Evolutionary conservation across 2,797 vertebrate species (phyloP).

Genomic region (Morelia viridis): DNA sequence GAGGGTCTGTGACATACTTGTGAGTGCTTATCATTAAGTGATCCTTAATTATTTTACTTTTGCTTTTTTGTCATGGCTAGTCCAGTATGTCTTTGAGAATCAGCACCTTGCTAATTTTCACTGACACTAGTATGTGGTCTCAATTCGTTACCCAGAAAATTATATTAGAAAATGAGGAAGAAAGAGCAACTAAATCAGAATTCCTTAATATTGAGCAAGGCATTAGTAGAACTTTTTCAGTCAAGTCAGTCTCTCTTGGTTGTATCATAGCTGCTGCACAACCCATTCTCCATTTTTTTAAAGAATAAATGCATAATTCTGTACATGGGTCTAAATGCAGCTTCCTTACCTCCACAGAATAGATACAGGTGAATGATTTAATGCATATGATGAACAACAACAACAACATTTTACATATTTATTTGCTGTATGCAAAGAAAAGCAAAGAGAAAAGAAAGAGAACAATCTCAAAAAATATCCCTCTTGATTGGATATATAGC

Average conservation of each 20-base stretch:
- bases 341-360: not conserved
- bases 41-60: not conserved
- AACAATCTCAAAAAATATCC: not conserved
- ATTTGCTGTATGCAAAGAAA: not conserved
- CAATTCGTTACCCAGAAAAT: not conserved
- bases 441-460: not conserved
- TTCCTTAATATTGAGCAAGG: not conserved
- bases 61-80: not conserved
- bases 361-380: not conserved
- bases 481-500: not conserved
- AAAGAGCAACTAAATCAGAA: not conserved
- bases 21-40: not conserved
- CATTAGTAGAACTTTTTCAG: not conserved
- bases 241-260: no score
- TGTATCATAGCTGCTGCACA: not conserved
- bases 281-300: not conserved
- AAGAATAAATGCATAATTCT: not conserved
- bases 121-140: not conserved
- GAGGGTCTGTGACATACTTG: no score
- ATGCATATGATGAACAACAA: not conserved
- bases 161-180: not conserved
- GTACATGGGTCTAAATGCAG: not conserved
- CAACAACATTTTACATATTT: not conserved
- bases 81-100: not conserved
- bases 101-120: not conserved